Conservation (phyloP, 2,888 invertebrate species). For the Isotomurus palustris region DNA sequence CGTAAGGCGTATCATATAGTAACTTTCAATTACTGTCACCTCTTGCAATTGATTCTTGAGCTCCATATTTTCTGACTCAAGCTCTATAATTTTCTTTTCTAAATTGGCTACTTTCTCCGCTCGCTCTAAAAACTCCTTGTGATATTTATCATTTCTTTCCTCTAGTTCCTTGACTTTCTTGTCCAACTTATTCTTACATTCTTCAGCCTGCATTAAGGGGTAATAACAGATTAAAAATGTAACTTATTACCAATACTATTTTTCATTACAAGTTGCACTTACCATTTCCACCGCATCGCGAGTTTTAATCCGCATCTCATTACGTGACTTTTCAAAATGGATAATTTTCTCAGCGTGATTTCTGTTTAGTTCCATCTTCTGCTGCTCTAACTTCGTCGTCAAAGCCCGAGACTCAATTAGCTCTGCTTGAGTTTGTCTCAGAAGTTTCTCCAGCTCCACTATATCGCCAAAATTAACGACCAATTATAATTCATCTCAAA, state of each 20-base stretch:
- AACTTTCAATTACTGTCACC: slow-evolving; percentile 13
- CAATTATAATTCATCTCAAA: slow-evolving; percentile 1
- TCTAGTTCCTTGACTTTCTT: slow-evolving; percentile 21
- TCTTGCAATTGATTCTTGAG: slow-evolving; percentile 28
- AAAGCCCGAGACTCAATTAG: slow-evolving; percentile 36
- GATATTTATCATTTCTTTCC: slow-evolving; percentile 18
- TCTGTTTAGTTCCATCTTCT: slow-evolving; percentile 26
- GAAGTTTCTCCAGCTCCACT: slow-evolving; percentile 37
- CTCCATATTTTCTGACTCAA: slow-evolving; percentile 30
- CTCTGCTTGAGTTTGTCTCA: slow-evolving; percentile 40
- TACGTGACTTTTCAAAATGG: slow-evolving; percentile 19
- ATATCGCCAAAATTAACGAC: too few species aligned
- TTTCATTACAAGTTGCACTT: not conserved
- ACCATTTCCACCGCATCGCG: slow-evolving; percentile 28
- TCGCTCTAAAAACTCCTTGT: slow-evolving; percentile 11
- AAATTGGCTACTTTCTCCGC: slow-evolving; percentile 15
- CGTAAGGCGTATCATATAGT: not conserved
- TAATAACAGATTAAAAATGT: not conserved
- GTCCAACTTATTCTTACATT: slow-evolving; percentile 23
- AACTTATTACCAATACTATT: not conserved
- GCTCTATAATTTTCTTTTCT: slow-evolving; percentile 18
- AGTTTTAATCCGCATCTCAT: slow-evolving; percentile 26
- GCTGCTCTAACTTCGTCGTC: slow-evolving; percentile 35
- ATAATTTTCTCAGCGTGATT: slow-evolving; percentile 30
- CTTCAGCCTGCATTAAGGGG: slow-evolving; percentile 18